These are phyloP conservation scores for Chlorops oryzae DNA, from an alignment of 1,140 invertebrate species.

Conservation along the genomic window DNA sequence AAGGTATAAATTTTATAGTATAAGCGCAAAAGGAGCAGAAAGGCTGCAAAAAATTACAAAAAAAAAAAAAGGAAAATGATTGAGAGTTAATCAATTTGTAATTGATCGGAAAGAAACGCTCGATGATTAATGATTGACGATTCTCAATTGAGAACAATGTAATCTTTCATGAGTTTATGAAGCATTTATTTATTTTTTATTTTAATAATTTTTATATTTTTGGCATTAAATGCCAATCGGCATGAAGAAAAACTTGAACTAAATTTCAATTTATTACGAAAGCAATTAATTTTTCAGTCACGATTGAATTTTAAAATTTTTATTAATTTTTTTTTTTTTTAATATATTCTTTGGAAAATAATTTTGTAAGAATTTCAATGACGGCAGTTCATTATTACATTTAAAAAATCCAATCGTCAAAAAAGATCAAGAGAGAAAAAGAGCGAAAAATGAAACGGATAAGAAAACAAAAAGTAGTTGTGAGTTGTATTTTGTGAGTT, in stretches of 20 bases:
- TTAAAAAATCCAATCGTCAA: constrained; percentile 14
- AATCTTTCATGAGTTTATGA: too few species aligned
- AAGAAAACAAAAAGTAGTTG: constrained; percentile 45
- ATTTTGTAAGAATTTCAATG: constrained; percentile 30
- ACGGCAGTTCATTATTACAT: constrained; percentile 25
- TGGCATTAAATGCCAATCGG: too few species aligned
- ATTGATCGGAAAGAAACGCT: too few species aligned
- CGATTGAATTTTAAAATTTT: background rate
- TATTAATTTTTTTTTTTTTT: background rate
- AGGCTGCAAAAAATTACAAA: background rate
- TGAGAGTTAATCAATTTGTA: too few species aligned
- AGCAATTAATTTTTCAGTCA: too few species aligned
- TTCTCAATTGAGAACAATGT: too few species aligned
- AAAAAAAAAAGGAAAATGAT: too few species aligned
- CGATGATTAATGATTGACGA: too few species aligned
- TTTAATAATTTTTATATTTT: too few species aligned
- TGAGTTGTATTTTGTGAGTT: constrained; percentile 47
- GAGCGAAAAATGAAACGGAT: constrained; percentile 25
- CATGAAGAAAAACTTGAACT: too few species aligned
- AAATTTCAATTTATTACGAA: too few species aligned
- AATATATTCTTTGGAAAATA: background rate
- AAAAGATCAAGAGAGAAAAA: constrained; percentile 9
- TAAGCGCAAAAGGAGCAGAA: background rate
- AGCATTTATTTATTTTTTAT: too few species aligned
- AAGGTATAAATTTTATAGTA: constrained; percentile 6